Evolutionary conservation across 2,888 invertebrate species (phyloP).

Genomic region (Portevinia maculata): DNA sequence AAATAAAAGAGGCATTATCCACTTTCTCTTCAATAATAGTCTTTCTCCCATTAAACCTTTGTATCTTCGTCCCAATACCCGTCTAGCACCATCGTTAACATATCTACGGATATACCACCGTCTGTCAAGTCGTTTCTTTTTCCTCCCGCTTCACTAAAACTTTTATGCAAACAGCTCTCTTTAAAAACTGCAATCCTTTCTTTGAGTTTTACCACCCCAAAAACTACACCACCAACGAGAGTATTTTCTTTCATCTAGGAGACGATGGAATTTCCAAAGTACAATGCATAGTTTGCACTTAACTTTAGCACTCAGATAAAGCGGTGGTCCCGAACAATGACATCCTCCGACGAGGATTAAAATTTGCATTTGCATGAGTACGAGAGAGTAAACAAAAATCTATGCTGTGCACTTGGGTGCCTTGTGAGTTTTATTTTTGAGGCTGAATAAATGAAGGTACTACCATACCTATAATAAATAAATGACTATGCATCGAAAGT

Average conservation of each 20-base stretch:
- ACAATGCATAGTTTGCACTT: constrained; percentile 64
- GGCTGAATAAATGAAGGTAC: background rate
- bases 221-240: constrained; percentile 15
- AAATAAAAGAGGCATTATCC: constrained; percentile 50
- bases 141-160: constrained; percentile 39
- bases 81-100: background rate
- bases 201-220: constrained; percentile 11
- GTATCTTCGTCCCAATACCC: background rate
- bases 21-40: constrained; percentile 44
- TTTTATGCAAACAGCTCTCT: constrained; percentile 51
- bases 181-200: constrained; percentile 45
- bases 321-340: constrained; percentile 49
- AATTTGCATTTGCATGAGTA: constrained; percentile 59
- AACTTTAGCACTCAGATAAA: constrained; percentile 55
- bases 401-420: constrained; percentile 31
- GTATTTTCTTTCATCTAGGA: constrained; percentile 18
- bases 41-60: constrained; percentile 36
- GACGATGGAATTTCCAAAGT: constrained; percentile 44
- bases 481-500: constrained; percentile 51
- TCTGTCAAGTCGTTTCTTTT: constrained; percentile 19
- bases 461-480: background rate
- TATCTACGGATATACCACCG: background rate
- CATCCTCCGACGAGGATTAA: constrained; percentile 48
- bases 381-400: background rate
- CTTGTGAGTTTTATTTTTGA: constrained; percentile 1